Evolutionary conservation across 2,888 invertebrate species (phyloP), one percentile per base, ranked within the genome.

Genomic region (Allophyes oxyacanthae): DNA sequence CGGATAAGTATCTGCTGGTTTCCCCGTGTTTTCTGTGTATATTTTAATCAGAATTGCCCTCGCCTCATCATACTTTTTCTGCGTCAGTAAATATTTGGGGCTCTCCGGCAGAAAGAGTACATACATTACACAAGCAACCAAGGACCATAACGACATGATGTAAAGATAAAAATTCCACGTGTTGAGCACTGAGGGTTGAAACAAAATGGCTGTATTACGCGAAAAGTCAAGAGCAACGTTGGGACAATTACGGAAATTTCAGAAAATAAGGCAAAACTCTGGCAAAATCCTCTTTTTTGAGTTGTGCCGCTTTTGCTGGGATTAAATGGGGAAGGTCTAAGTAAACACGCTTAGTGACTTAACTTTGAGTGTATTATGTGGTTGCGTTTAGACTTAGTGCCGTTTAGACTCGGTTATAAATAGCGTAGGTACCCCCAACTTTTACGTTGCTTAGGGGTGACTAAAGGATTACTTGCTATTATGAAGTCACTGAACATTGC

Each of bases 81-180:
- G 87, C 0, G 86, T 83, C 48, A 91, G 73, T 56, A 89, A 81
- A 73, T 82, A 91, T 63, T 89, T 90, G 0, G 91, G 91, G 49
- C 91, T 91, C 42, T 91, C 91, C 0, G 91, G 91, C 13, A 91
- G 58, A 20, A 84, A 73, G 2, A 78, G 48, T 2, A 41, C 56
- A 75, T 90, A 91, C 30, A 90, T 72, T 1, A 88, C 11, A 28
- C 73, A 79, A 0, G 87, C 82, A 0, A 64, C 36, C 0, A 91
- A 55, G 0, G 89, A 79, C 85, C 88, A 91, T 25, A 88, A 50
- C 0, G 90, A 87, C 82, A 87, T 84, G 4, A 84, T 54, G 57
- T 84, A 83, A 0, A 91, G 75, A 64, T 91, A 92, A 70, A 91
- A 85, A 60, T 91, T 91, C 92, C 92, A 92, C 7, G 87, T 88